Conservation (phyloP, 1,140 invertebrate species). For the Ridgeia piscesae region DNA sequence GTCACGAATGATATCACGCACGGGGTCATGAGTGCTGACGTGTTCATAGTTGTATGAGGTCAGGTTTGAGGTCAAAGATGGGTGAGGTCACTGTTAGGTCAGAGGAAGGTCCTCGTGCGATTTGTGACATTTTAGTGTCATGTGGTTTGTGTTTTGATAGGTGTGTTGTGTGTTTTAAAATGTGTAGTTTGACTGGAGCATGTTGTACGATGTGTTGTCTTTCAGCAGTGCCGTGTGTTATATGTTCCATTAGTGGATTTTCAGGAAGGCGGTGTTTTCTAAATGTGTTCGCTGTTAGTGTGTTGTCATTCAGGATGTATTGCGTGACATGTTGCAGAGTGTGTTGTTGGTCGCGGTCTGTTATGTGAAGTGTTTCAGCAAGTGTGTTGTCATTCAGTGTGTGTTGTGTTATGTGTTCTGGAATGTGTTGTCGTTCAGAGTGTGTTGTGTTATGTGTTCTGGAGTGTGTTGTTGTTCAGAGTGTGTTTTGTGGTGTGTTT, state of each 20-base stretch:
- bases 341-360: too few species aligned
- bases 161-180: background rate
- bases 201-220: background rate
- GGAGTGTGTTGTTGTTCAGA: background rate
- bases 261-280: too few species aligned
- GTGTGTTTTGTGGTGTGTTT: conserved; percentile 3
- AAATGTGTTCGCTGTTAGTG: too few species aligned
- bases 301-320: too few species aligned
- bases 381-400: background rate
- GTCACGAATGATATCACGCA: background rate
- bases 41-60: too few species aligned
- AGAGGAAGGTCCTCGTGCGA: too few species aligned
- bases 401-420: background rate
- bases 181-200: background rate
- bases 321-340: too few species aligned
- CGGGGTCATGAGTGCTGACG: background rate
- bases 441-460: background rate
- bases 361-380: background rate
- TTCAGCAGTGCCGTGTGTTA: background rate
- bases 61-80: too few species aligned
- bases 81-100: too few species aligned
- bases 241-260: background rate
- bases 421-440: background rate
- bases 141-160: too few species aligned
- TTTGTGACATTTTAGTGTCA: too few species aligned